These are phyloP conservation scores for Noturus placidus DNA, from an alignment of 2,113 vertebrate genomes.

Conservation along the genomic window DNA sequence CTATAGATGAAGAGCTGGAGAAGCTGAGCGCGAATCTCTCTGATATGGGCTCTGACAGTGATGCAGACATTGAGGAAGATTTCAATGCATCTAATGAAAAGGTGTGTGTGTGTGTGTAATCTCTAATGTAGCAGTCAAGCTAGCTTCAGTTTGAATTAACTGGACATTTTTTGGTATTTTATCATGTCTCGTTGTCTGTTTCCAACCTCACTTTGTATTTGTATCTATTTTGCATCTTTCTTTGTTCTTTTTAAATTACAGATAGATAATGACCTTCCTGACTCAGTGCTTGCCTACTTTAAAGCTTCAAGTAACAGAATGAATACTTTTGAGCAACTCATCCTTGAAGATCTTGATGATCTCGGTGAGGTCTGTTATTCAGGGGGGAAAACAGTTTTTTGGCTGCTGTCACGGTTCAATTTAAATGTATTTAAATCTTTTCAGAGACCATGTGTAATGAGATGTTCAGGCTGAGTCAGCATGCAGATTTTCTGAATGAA, in stretches of 20 bases:
- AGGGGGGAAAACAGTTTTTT: background rate
- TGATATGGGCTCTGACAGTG: conserved; percentile 62
- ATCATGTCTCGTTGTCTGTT: background rate
- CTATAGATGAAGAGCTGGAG: conserved; percentile 70
- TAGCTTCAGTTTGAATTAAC: background rate
- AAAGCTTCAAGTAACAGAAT: conserved; percentile 73
- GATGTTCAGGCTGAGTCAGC: conserved; percentile 50
- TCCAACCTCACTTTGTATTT: background rate
- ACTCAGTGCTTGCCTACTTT: conserved; percentile 80
- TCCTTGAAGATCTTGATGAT: conserved; percentile 76
- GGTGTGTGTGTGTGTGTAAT: background rate
- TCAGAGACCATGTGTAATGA: conserved; percentile 53
- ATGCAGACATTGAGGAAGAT: conserved; percentile 57
- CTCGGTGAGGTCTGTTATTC: conserved; percentile 57
- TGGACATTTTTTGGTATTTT: background rate
- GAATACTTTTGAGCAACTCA: conserved; percentile 73
- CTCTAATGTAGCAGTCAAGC: no score
- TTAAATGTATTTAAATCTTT: background rate
- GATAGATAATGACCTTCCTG: conserved; percentile 73
- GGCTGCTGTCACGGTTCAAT: background rate
- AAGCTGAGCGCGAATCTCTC: conserved; percentile 64
- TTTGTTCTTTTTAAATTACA: conserved; percentile 52
- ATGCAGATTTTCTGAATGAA: conserved; percentile 58
- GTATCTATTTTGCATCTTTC: background rate
- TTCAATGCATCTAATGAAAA: conserved; percentile 51